Evolutionary conservation across 2,888 invertebrate species (phyloP).

Genomic region (Noctua fimbriata): DNA sequence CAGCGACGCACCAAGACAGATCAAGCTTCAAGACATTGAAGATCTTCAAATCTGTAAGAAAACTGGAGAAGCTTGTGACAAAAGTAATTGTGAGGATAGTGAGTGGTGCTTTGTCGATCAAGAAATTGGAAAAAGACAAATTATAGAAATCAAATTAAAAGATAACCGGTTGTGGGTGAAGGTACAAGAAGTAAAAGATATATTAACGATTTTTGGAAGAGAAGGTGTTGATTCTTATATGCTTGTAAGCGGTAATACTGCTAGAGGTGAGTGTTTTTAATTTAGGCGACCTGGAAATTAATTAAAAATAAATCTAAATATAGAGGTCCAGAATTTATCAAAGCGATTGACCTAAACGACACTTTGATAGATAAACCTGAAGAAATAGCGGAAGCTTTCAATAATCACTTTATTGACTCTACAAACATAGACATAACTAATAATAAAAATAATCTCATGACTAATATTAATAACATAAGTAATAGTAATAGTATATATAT

Average conservation of each 20-base stretch:
- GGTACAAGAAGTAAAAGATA: slow-evolving; percentile 84
- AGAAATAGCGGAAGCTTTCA: too few species aligned
- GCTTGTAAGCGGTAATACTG: slow-evolving; percentile 94
- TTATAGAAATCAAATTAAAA: slow-evolving; percentile 68
- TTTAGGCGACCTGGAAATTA: too few species aligned
- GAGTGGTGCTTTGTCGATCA: slow-evolving; percentile 65
- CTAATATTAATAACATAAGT: too few species aligned
- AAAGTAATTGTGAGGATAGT: slow-evolving; percentile 78
- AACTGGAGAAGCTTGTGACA: slow-evolving; percentile 72
- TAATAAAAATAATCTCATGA: too few species aligned
- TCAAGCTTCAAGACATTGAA: slow-evolving; percentile 86
- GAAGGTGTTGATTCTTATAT: slow-evolving; percentile 88
- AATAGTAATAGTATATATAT: too few species aligned
- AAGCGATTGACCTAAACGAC: too few species aligned
- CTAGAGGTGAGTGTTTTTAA: slow-evolving; percentile 89
- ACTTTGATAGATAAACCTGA: too few species aligned
- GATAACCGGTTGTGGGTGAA: slow-evolving; percentile 86
- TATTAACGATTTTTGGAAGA: slow-evolving; percentile 87
- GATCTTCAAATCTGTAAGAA: slow-evolving; percentile 76
- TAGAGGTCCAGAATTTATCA: too few species aligned
- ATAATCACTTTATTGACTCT: too few species aligned
- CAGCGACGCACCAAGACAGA: slow-evolving; percentile 88
- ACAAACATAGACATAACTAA: too few species aligned
- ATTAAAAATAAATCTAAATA: too few species aligned
- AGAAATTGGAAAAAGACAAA: slow-evolving; percentile 70